Base-by-base conservation (phyloP, 1,140 invertebrate genomes). In the Aleiodes sp. region DNA sequence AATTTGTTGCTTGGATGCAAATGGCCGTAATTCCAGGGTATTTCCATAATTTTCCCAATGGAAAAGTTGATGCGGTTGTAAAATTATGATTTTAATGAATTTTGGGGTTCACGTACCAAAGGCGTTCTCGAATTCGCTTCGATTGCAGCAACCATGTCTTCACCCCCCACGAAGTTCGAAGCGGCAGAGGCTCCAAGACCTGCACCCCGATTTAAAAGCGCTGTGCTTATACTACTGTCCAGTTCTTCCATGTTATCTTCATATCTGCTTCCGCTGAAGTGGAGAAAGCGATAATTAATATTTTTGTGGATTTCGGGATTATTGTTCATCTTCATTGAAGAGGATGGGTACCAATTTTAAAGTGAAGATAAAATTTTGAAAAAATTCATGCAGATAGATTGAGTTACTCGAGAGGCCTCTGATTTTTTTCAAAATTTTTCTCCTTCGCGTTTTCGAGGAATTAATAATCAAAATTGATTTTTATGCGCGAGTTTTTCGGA, bases 171-270 rank as follows among this genome's bases (percentile, higher is more conserved):
- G 35, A 57, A 33, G 10, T 71, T 56, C 57, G 70, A 29, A 46
- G 57, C 43, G 26, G 31, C 59, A 56, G 75, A 57, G 73, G 72
- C 57, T 73, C 73, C 16, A 59, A 77, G 61, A 62, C 72, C 81
- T 70, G 73, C 74, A 46, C 82, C 77, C 57, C 85, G 79, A 68
- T 78, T 85, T 21, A 86, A 75, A 66, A 85, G 80, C 39, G 82
- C 81, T 37, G 83, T 80, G 65, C 75, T 82, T 62, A 82, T 52
- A 69, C 80, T 78, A 57, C 87, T 70, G 6, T 66, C 88, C 26
- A 89, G 81, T 35, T 90, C 87, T 71, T 92, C 90, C 63, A 90
- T 74, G 83, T 93, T 93, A 71, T 92, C 92, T 68, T 91, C 90
- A 76, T 93, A 93, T 70, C 91, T 90, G 82, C 92, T 93, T 35